Percentiles rank a stretch among this genome's conserved stretches.
These are phyloP conservation scores for Cervus canadensis DNA, from an alignment of 2,113 vertebrate genomes.

Conservation along the genomic window DNA sequence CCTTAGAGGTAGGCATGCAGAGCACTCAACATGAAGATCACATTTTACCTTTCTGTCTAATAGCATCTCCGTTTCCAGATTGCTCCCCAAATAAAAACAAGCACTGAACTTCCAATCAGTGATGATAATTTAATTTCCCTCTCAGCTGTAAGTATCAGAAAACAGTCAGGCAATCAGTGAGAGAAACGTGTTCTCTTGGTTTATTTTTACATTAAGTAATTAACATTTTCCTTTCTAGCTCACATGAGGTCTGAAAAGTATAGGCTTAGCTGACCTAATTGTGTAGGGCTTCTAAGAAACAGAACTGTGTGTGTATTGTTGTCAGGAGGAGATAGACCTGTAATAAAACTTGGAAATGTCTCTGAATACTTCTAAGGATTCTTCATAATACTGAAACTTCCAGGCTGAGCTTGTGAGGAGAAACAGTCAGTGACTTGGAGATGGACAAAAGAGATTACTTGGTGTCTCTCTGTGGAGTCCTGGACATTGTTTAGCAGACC, in stretches of 20 bases:
- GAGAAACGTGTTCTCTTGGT: conserved; percentile 64
- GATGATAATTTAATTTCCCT: conserved; percentile 80
- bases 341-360: background rate
- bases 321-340: background rate
- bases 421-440: background rate
- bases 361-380: background rate
- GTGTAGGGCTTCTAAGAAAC: conserved; percentile 46
- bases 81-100: conserved; percentile 80
- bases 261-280: conserved; percentile 65
- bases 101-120: conserved; percentile 73
- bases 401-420: background rate
- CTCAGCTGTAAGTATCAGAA: conserved; percentile 74
- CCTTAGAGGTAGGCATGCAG: background rate
- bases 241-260: conserved; percentile 62
- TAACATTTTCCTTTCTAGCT: conserved; percentile 72
- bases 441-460: background rate
- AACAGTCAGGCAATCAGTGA: conserved; percentile 78
- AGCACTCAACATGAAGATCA: background rate
- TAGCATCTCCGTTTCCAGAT: conserved; percentile 67
- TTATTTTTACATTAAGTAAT: conserved; percentile 82
- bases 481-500: background rate
- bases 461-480: background rate
- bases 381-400: background rate
- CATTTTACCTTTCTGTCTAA: conserved; percentile 49
- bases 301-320: background rate